phyloP scores from a whole-genome alignment of 2,113 vertebrate genomes.

The Gymnogyps californianus region DNA sequence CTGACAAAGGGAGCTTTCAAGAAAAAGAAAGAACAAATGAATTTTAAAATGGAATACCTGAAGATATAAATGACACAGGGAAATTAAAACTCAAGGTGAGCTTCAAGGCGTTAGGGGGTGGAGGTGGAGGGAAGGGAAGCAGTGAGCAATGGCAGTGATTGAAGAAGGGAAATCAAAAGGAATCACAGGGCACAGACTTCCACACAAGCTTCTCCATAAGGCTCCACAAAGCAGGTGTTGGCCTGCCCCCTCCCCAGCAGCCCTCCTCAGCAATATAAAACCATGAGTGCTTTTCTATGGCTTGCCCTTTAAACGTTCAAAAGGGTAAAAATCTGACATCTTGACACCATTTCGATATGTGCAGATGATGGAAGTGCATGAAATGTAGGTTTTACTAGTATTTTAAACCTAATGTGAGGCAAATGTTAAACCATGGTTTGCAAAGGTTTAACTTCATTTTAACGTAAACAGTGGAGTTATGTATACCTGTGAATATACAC shows the following conservation, averaged over 20 bases:
- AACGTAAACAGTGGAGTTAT: not conserved
- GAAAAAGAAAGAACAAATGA: not conserved
- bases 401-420: not conserved
- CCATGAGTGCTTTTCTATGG: not conserved
- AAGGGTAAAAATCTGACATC: not conserved
- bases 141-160: not conserved
- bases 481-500: not conserved
- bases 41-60: not conserved
- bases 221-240: not conserved
- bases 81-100: not conserved
- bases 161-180: not conserved
- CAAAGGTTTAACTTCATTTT: not conserved
- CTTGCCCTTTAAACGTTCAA: not conserved
- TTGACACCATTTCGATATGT: not conserved
- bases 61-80: not conserved
- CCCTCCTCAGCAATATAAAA: not conserved
- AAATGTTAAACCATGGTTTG: not conserved
- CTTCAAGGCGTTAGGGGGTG: not conserved
- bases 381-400: not conserved
- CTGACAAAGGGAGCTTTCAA: not conserved
- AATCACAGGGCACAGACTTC: not conserved
- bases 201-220: not conserved
- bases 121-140: not conserved
- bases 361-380: not conserved
- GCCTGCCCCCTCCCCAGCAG: not conserved